Evolutionary conservation across 2,113 vertebrate genomes (phyloP).

Genomic region (Odocoileus virginianus): DNA sequence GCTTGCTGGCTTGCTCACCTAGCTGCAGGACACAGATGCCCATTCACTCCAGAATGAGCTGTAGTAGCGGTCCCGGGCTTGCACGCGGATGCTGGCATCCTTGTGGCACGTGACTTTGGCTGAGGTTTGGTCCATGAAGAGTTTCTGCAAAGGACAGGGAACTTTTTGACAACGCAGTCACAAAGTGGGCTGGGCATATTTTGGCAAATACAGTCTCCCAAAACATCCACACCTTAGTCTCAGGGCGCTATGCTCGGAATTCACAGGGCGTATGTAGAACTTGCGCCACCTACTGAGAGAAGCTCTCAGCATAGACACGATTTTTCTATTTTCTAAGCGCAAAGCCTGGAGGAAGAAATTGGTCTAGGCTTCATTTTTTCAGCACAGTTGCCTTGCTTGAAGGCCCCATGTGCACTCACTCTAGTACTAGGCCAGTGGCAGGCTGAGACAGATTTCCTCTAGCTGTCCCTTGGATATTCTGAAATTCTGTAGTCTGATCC

Average conservation of each 20-base stretch:
- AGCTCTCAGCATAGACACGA: not conserved
- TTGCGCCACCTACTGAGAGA: slow-evolving; percentile 50
- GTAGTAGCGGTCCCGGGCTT: slow-evolving; percentile 77
- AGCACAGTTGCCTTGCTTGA: not conserved
- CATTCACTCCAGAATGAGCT: slow-evolving; percentile 76
- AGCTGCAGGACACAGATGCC: slow-evolving; percentile 68
- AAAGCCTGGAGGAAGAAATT: not conserved
- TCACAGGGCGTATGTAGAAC: not conserved
- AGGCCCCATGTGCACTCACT: not conserved
- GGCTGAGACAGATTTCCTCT: not conserved
- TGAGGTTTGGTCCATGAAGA: slow-evolving; percentile 27
- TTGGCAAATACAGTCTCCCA: not conserved
- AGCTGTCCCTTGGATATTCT: not conserved
- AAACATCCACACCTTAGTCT: not conserved
- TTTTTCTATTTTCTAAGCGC: not conserved
- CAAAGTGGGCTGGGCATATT: not conserved
- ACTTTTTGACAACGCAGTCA: not conserved
- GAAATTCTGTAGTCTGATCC: not conserved
- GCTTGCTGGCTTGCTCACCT: slow-evolving; percentile 18
- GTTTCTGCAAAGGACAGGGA: not conserved
- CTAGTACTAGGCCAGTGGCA: not conserved
- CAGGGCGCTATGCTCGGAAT: not conserved
- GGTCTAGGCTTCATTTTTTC: not conserved
- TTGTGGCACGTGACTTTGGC: slow-evolving; percentile 40
- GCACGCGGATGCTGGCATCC: slow-evolving; percentile 49